Evolutionary conservation across 2,113 vertebrate genomes (phyloP), one percentile per base, ranked within the genome.

Genomic region (Chelonoidis abingdonii): DNA sequence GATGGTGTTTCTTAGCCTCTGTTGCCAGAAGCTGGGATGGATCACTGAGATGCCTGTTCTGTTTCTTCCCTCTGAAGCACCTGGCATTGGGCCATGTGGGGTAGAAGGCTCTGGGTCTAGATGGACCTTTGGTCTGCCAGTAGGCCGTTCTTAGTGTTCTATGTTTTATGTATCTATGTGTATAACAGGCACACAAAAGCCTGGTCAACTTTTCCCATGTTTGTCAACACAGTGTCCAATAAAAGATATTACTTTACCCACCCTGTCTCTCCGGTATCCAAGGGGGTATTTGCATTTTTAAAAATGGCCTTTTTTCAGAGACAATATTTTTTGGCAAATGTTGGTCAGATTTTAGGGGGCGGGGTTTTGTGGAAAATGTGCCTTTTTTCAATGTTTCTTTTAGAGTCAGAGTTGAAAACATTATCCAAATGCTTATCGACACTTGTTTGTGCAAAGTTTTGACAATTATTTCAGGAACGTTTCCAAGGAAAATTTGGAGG

Each of bases 341-440:
- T 41, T 44, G 35, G 62, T 69, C 35, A 69, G 62, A 17, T 17
- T 19, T n/a, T 35, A 16, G 2, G 4, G 31, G 62, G 8, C 8
- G 65, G 35, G 35, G 8, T 22, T 21, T 47, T 13, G 24, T 76
- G 72, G 4, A 78, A 44, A 44, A 78, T 29, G 41, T 78, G 75
- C 22, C 41, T 78, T 27, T 76, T 78, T 27, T 14, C 41, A 78
- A 27, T 47, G 13, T 44, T 44, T 6, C 75, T 47, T 47, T 25
- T 47, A 47, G 4, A 44, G 22, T 82, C 82, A 25, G 14, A 38
- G 75, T 82, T 11, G 0, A 57, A 86, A 80, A 5, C 1, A 1
- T 25, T 6, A 0, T 59, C 38, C 19, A 12, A 84, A 31, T 80
- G 17, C 2, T 65, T 65, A 29, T 0, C 2, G 9, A 27, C 12